phyloP scores from a whole-genome alignment of 2,888 invertebrate species.

The Pardosa pseudoannulata region DNA sequence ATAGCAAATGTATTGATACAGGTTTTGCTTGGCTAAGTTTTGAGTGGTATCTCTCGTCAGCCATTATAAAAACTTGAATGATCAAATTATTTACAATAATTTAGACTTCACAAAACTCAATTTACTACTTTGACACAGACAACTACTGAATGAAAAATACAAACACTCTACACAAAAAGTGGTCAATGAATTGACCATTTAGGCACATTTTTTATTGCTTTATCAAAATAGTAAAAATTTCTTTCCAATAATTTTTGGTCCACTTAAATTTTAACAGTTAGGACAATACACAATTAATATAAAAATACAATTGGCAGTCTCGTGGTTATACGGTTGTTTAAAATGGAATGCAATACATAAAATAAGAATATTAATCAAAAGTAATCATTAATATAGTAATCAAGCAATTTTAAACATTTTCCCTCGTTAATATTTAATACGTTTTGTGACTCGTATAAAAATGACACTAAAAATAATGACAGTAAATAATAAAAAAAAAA shows the following conservation, averaged over 20 bases:
- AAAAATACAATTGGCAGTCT: slow-evolving; percentile 61
- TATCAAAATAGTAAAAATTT: slow-evolving; percentile 1
- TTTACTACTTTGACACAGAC: too few relatives aligned
- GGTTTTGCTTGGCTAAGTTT: too few relatives aligned
- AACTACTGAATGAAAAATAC: too few relatives aligned
- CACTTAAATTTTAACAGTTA: not conserved
- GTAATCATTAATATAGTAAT: slow-evolving; percentile 12
- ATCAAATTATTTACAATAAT: too few relatives aligned
- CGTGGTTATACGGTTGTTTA: slow-evolving; percentile 37
- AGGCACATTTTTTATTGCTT: slow-evolving; percentile 15
- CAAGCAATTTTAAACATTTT: too few relatives aligned
- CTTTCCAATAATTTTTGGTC: slow-evolving; percentile 10
- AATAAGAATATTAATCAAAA: slow-evolving; percentile 23
- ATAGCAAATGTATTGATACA: too few relatives aligned
- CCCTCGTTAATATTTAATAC: too few relatives aligned
- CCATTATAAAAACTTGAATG: too few relatives aligned
- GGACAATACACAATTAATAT: slow-evolving; percentile 20
- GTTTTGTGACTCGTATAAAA: too few relatives aligned
- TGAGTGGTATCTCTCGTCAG: too few relatives aligned
- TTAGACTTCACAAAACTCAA: too few relatives aligned
- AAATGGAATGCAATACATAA: slow-evolving; percentile 56
- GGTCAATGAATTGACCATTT: not conserved
- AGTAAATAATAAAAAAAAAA: not conserved
- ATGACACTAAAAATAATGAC: not conserved
- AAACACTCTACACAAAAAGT: too few relatives aligned